Evolutionary conservation across 2,797 vertebrate genomes (phyloP).

Genomic region (Parauchenoglanis ngamensis): DNA sequence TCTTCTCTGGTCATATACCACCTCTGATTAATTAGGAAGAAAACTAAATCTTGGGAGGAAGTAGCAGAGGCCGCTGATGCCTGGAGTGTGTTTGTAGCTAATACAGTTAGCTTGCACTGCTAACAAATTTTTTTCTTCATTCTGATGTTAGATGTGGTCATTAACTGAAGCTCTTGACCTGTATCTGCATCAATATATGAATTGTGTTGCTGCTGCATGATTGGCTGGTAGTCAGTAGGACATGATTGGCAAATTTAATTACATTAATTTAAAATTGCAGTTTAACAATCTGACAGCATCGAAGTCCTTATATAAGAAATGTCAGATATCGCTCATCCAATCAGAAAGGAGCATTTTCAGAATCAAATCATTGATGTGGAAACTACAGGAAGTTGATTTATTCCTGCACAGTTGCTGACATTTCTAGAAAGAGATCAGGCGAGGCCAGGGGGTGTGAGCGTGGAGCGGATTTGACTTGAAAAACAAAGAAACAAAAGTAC

Average conservation of each 20-base stretch:
- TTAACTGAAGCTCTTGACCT: no score
- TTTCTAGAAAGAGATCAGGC: neutral
- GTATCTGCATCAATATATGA: no score
- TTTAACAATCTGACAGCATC: neutral
- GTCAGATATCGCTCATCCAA: neutral
- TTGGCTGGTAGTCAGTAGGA: neutral
- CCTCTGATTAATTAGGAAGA: neutral
- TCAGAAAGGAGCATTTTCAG: neutral
- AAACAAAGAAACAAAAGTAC: neutral
- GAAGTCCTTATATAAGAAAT: neutral
- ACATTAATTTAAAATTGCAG: neutral
- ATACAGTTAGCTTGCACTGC: neutral
- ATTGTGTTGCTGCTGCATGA: no score
- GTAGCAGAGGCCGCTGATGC: neutral
- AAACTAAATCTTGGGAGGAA: neutral
- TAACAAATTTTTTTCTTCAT: neutral
- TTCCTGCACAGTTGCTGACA: neutral
- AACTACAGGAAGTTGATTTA: constrained; percentile 1
- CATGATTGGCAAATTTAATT: neutral
- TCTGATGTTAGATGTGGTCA: no score
- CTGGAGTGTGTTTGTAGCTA: neutral
- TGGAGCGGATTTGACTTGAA: neutral
- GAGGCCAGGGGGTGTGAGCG: neutral
- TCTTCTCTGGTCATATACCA: neutral
- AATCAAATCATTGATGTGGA: neutral